Evolutionary conservation across 2,888 invertebrate species (phyloP), one percentile per base, ranked within the genome.

Genomic region (Thalpophila matura): DNA sequence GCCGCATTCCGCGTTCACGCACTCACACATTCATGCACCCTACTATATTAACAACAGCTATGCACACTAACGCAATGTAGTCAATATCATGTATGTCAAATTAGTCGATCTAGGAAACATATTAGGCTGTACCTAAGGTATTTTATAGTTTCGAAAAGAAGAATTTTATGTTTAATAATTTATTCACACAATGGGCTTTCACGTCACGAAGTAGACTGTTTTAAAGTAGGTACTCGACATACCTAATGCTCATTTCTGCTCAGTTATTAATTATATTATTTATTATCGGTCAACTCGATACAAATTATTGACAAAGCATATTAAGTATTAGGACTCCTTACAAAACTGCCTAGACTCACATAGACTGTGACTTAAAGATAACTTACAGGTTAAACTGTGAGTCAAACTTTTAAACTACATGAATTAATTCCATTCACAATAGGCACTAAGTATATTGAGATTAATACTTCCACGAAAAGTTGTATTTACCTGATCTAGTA

Each of bases 1-100:
- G 87, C 82, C 86, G 88, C 92, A 91, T 93, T 91, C 90, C 90
- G 88, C 87, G 87, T 82, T 85, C 85, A 72, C 86, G 73, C 83
- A 83, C 86, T 60, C 84, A 81, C 85, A 86, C 86, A 80, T 63
- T 29, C 57, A 62, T 70, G 60, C 51, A 26, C 61, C 60, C 65
- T 55, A 55, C 40, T 49, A 43, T 61, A 57, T 43, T 37, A 42
- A 64, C 46, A 33, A 40, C 47, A 57, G 31, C 63, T 27, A 58
- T 55, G 33, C 77, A 78, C 76, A 81, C 74, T 54, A 50, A 38
- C 42, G 57, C 35, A 56, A 4, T 18, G 16, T 40, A 49, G 20
- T 56, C 55, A 16, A 49, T 61, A 49, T 31, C 27, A 69, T 38
- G 16, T 61, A 66, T 43, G 47, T 47, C 43, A 35, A 66, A 60